Evolutionary conservation across 2,113 vertebrate species (phyloP).

Genomic region (Opisthocomus hoazin): DNA sequence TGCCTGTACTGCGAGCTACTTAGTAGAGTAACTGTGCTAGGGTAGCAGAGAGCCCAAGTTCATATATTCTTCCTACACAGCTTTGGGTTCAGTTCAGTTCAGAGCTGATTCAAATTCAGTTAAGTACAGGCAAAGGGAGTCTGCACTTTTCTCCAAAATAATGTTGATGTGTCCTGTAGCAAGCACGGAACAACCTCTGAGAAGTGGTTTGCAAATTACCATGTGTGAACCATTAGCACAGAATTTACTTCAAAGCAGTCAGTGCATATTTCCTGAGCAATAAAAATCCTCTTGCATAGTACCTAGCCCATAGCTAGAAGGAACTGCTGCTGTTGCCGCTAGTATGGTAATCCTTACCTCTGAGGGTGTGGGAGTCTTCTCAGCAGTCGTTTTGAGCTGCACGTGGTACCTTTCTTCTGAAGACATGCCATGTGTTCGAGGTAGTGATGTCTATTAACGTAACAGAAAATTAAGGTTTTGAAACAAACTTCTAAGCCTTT

Average conservation of each 20-base stretch:
- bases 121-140: neutral
- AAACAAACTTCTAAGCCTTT: neutral
- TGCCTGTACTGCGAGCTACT: neutral
- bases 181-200: neutral
- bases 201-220: neutral
- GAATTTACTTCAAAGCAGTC: neutral
- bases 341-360: neutral
- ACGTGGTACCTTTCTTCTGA: neutral
- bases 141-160: neutral
- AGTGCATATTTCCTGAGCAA: neutral
- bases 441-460: neutral
- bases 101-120: neutral
- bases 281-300: neutral
- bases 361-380: neutral
- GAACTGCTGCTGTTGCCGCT: neutral
- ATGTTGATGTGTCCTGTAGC: neutral
- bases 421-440: fast-evolving
- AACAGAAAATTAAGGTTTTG: neutral
- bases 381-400: neutral
- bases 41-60: neutral
- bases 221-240: neutral
- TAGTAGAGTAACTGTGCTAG: neutral
- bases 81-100: neutral
- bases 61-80: neutral
- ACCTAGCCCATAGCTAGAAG: neutral